Evolutionary conservation across 92 coral and sea anemone species (phyloP).

Genomic region (Micromussa lordhowensis): DNA sequence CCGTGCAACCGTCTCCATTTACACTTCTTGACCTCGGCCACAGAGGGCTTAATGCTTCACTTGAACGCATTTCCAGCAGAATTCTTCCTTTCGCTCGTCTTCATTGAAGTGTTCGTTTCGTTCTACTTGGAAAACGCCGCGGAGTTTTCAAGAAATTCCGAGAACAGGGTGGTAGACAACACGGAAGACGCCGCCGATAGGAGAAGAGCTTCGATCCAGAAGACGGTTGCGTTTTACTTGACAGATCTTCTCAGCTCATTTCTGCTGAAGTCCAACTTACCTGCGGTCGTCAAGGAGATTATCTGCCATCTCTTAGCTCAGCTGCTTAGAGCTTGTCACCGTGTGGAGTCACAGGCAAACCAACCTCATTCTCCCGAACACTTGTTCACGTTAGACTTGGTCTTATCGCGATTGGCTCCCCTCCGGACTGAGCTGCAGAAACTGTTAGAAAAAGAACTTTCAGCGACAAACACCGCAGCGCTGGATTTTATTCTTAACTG

Average conservation of each 20-base stretch:
- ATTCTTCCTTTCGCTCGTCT: conserved; percentile 75
- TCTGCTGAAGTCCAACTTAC: conserved; percentile 67
- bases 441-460: conserved; percentile 91
- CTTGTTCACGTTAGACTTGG: conserved; percentile 48
- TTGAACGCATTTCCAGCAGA: conserved; percentile 79
- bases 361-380: conserved; percentile 48
- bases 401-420: conserved; percentile 76
- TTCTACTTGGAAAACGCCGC: conserved; percentile 26
- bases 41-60: conserved; percentile 76
- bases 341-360: conserved; percentile 47
- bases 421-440: conserved; percentile 87
- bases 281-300: conserved; percentile 77
- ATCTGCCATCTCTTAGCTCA: conserved; percentile 87
- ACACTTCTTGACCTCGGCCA: conserved; percentile 56
- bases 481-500: conserved; percentile 91
- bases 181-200: neutral
- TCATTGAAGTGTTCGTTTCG: conserved; percentile 76
- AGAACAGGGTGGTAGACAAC: neutral
- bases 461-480: conserved; percentile 81
- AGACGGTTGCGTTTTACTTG: conserved; percentile 52
- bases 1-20: conserved; percentile 85
- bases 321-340: conserved; percentile 72
- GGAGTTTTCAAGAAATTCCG: neutral
- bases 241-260: conserved; percentile 64
- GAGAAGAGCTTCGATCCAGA: conserved; percentile 21